Evolutionary conservation across 2,797 vertebrate species (phyloP).

Genomic region (Epinephelus coioides): DNA sequence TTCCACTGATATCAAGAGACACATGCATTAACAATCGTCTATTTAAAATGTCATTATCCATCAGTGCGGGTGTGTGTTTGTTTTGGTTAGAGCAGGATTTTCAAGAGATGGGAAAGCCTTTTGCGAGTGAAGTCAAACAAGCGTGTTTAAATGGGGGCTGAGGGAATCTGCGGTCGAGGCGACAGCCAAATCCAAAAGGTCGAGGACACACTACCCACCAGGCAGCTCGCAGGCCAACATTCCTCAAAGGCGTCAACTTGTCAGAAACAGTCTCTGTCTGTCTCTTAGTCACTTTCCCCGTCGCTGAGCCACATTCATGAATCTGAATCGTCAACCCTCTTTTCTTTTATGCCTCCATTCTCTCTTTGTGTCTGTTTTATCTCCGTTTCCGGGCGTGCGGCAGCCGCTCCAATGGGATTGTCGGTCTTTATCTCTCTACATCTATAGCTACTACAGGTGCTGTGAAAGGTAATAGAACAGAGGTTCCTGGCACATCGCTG

Average conservation of each 20-base stretch:
- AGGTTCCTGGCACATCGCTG: conserved; percentile 49
- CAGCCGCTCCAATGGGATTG: conserved; percentile 61
- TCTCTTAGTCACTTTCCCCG: conserved; percentile 65
- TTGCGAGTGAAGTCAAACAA: conserved; percentile 53
- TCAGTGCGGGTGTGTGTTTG: conserved; percentile 6
- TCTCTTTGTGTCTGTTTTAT: conserved; percentile 72
- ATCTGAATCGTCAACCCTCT: conserved; percentile 54
- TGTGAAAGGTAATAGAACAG: conserved; percentile 61
- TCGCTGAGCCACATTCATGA: conserved; percentile 57
- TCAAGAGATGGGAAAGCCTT: conserved; percentile 13
- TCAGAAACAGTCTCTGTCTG: conserved; percentile 78
- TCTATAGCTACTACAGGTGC: conserved; percentile 58
- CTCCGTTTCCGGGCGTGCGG: conserved; percentile 49
- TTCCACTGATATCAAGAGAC: conserved; percentile 5
- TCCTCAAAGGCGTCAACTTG: conserved; percentile 73
- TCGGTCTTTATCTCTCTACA: conserved; percentile 65
- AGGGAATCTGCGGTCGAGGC: conserved; percentile 53
- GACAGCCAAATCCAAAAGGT: conserved; percentile 76
- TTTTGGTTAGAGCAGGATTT: conserved; percentile 24
- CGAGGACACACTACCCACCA: conserved; percentile 66
- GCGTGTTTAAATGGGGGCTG: conserved; percentile 47
- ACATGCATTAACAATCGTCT: not conserved
- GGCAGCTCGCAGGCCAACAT: conserved; percentile 50
- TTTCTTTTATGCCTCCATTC: conserved; percentile 52
- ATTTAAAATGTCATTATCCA: conserved; percentile 29